Conservation (phyloP, 2,888 invertebrate species). For the Deilephila elpenor region DNA sequence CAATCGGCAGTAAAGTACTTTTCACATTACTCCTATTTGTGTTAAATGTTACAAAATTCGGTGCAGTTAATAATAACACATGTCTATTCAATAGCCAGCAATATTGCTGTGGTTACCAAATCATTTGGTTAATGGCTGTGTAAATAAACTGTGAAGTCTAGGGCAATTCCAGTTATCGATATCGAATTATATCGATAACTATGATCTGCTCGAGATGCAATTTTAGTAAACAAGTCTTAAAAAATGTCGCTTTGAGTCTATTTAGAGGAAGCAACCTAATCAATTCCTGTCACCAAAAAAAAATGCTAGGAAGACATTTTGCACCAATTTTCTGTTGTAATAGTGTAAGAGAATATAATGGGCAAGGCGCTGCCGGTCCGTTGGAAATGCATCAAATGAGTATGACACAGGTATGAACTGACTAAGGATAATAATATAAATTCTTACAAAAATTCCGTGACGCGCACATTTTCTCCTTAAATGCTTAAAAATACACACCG, state of each 20-base stretch:
- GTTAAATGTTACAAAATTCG: too few relatives aligned
- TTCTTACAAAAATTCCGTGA: constrained; percentile 77
- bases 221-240: not conserved
- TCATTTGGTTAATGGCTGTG: too few relatives aligned
- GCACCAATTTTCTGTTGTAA: constrained; percentile 5
- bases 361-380: constrained; percentile 29
- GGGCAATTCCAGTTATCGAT: too few relatives aligned
- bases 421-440: constrained; percentile 61
- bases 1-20: too few relatives aligned
- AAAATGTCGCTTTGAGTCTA: not conserved
- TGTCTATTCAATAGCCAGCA: too few relatives aligned
- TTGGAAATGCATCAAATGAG: constrained; percentile 76
- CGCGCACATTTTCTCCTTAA: constrained; percentile 56
- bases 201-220: too few relatives aligned
- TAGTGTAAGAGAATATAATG: constrained; percentile 11
- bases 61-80: too few relatives aligned
- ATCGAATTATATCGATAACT: too few relatives aligned
- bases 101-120: too few relatives aligned
- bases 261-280: not conserved
- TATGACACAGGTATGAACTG: constrained; percentile 76
- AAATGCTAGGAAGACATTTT: not conserved
- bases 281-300: not conserved
- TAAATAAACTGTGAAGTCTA: too few relatives aligned
- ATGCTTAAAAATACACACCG: constrained; percentile 51
- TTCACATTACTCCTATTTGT: too few relatives aligned